Evolutionary conservation across 2,888 invertebrate species (phyloP), one percentile per base, ranked within the genome.

Genomic region (Stictocephala bisonia): DNA sequence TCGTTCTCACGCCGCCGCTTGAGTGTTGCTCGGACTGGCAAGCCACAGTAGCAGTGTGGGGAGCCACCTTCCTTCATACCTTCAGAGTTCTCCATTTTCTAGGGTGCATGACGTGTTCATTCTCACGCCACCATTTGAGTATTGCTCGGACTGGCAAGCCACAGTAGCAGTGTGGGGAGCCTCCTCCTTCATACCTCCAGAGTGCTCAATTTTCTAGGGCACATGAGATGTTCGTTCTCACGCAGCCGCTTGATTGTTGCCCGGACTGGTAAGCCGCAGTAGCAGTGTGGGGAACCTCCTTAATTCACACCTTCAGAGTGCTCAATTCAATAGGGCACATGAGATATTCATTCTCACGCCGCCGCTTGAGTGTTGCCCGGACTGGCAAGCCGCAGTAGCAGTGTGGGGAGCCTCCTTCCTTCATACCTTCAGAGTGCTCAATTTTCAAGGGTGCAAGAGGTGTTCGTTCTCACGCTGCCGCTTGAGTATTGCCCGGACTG

Each of bases 21-120:
- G 78, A 78, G 78, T 66, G 67, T 78, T 31, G 78, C 78, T 40
- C 76, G 78, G 50, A n/a, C n/a, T n/a, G n/a, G n/a, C n/a, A n/a
- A n/a, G n/a, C n/a, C n/a, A n/a, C n/a, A n/a, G n/a, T n/a, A n/a
- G 76, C 71, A 11, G 56, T 72, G 24, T 75, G 75, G 50, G 73
- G 75, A 18, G 76, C 76, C 27, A 71, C 76, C 73, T 77, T 77
- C 77, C n/a, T n/a, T n/a, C n/a, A n/a, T n/a, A n/a, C n/a, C n/a
- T n/a, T n/a, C n/a, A n/a, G n/a, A n/a, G n/a, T n/a, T n/a, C n/a
- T n/a, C n/a, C n/a, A n/a, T n/a, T n/a, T n/a, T n/a, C 77, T 74
- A 50, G 71, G 73, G 18, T 74, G 74, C 72, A 66, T 75, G 73
- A 73, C 77, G 56, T 74, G 74, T n/a, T 76, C 77, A 67, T 71